Percentiles rank a stretch among this genome's conserved stretches.
Evolutionary conservation across 2,888 invertebrate genomes (phyloP).

Genomic region (Dromius quadrimaculatus): DNA sequence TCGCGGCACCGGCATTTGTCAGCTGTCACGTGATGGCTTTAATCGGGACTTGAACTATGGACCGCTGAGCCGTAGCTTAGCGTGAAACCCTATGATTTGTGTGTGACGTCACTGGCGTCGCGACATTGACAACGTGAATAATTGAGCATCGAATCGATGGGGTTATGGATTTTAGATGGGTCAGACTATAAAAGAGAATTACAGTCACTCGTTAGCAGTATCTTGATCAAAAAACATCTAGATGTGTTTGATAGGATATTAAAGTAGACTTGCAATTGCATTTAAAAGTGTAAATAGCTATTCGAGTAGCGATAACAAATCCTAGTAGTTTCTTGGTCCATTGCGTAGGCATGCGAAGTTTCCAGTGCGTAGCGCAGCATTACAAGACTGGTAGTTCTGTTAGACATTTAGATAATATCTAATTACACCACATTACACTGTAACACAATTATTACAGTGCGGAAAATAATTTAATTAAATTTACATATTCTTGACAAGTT

Average conservation of each 20-base stretch:
- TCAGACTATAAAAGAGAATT: background rate
- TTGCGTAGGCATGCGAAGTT: conserved; percentile 17
- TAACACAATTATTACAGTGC: conserved; percentile 50
- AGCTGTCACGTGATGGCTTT: conserved; percentile 62
- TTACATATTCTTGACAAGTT: conserved; percentile 56
- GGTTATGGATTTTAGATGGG: background rate
- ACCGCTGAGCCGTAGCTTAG: conserved; percentile 61
- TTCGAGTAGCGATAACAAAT: conserved; percentile 4
- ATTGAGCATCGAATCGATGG: conserved; percentile 52
- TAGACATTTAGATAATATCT: conserved; percentile 51
- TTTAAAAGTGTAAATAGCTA: conserved; percentile 1
- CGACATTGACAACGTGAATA: conserved; percentile 60
- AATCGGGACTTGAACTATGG: conserved; percentile 58
- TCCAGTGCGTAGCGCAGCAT: conserved; percentile 19
- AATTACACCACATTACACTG: conserved; percentile 49
- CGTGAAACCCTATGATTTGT: conserved; percentile 65
- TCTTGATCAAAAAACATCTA: no score
- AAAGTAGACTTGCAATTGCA: background rate
- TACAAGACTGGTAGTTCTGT: conserved; percentile 43
- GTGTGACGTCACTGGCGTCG: conserved; percentile 59
- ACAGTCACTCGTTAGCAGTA: no score
- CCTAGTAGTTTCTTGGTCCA: conserved; percentile 26
- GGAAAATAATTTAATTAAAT: conserved; percentile 54
- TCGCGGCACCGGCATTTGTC: conserved; percentile 61
- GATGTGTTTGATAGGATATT: background rate